Evolutionary conservation across 2,888 invertebrate genomes (phyloP).

Genomic region (Chrysopilus asiliformis): DNA sequence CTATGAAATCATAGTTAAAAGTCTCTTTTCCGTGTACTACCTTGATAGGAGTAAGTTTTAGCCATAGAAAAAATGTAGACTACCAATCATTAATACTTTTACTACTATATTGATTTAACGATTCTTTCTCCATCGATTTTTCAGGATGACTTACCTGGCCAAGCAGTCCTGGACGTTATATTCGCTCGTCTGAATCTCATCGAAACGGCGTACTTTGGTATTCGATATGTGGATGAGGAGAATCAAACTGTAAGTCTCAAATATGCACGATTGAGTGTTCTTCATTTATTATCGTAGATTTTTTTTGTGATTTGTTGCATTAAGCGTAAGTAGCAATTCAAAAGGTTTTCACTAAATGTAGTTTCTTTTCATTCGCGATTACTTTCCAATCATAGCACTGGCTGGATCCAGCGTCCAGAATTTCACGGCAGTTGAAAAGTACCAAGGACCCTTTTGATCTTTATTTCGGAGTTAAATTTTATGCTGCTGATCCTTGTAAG

Average conservation of each 20-base stretch:
- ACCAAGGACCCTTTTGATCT: slow-evolving; percentile 61
- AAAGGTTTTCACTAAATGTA: not conserved
- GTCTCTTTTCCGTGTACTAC: no score
- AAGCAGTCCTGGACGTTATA: slow-evolving; percentile 80
- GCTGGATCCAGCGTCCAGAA: slow-evolving; percentile 82
- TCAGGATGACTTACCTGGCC: slow-evolving; percentile 82
- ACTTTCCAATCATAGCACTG: slow-evolving; percentile 54
- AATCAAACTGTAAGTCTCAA: slow-evolving; percentile 74
- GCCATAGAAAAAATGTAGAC: no score
- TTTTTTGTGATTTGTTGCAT: not conserved
- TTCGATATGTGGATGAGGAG: slow-evolving; percentile 81
- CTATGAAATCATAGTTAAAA: no score
- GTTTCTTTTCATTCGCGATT: not conserved
- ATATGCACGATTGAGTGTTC: no score
- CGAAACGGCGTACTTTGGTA: slow-evolving; percentile 93
- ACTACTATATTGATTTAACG: no score
- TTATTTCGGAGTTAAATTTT: slow-evolving; percentile 95
- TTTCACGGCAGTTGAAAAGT: slow-evolving; percentile 75
- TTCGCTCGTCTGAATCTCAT: slow-evolving; percentile 85
- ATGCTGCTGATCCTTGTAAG: slow-evolving; percentile 93
- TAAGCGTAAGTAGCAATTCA: not conserved
- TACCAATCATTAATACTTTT: no score
- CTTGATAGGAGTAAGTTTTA: no score
- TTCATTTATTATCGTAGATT: no score
- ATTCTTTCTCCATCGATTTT: no score